Conservation (phyloP, 1,140 invertebrate species). For the Platorchestia sp. region DNA sequence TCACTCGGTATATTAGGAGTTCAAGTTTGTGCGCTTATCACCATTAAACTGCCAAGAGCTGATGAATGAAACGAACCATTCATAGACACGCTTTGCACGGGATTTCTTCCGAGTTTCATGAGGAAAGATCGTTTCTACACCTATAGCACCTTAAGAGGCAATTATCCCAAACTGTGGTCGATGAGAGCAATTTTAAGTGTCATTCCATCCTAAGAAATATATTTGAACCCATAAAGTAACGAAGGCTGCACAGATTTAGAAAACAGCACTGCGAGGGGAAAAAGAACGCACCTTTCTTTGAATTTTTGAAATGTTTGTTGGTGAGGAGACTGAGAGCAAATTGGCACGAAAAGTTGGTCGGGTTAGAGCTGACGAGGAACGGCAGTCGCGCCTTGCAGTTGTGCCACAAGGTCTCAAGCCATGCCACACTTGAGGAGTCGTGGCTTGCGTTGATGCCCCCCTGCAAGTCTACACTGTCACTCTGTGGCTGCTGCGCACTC, state of each 20-base stretch:
- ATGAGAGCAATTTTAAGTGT: not conserved
- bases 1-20: not conserved
- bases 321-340: constrained; percentile 62
- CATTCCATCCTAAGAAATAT: not conserved
- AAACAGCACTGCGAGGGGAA: not conserved
- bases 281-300: constrained; percentile 57
- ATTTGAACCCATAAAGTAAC: not conserved
- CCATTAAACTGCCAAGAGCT: not conserved
- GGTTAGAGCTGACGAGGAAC: constrained; percentile 79
- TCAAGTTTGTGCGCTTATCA: not conserved
- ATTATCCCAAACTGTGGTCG: not conserved
- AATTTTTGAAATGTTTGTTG: constrained; percentile 61
- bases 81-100: not conserved
- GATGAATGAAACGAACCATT: not conserved
- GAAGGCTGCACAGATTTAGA: not conserved
- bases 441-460: not conserved
- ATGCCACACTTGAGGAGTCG: constrained; percentile 72
- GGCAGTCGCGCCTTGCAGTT: constrained; percentile 88
- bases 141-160: not conserved
- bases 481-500: constrained; percentile 51
- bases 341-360: constrained; percentile 61
- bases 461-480: constrained; percentile 62
- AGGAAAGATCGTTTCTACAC: not conserved
- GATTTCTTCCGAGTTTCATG: not conserved
- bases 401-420: constrained; percentile 84